Percentiles rank a stretch among this genome's conserved stretches.
phyloP scores from a whole-genome alignment of 2,888 invertebrate genomes.

The Biston betularia region DNA sequence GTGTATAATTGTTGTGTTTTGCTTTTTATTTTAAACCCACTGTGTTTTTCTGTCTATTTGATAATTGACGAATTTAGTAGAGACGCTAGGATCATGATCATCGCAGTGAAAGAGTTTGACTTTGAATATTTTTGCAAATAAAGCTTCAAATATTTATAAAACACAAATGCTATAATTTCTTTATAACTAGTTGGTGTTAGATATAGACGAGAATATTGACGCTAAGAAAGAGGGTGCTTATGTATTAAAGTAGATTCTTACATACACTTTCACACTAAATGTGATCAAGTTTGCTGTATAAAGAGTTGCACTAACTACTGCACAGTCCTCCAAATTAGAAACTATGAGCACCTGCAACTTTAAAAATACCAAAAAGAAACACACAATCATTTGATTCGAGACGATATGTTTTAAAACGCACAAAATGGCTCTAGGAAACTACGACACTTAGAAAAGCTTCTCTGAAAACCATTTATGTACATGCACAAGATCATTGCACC shows the following conservation, averaged over 20 bases:
- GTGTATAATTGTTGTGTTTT: constrained; percentile 67
- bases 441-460: constrained; percentile 68
- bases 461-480: constrained; percentile 53
- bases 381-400: constrained; percentile 27
- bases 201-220: constrained; percentile 56
- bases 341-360: constrained; percentile 34
- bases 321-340: constrained; percentile 5
- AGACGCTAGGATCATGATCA: constrained; percentile 76
- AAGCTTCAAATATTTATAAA: constrained; percentile 61
- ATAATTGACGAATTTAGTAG: constrained; percentile 66
- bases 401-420: constrained; percentile 58
- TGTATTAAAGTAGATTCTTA: constrained; percentile 47
- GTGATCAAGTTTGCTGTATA: constrained; percentile 32
- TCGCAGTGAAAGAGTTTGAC: constrained; percentile 83
- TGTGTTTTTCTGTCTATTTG: constrained; percentile 71
- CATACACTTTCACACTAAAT: constrained; percentile 23
- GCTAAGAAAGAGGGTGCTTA: constrained; percentile 58
- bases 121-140: constrained; percentile 77
- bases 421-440: constrained; percentile 77
- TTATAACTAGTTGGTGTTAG: constrained; percentile 62
- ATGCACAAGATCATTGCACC: constrained; percentile 74
- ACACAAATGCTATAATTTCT: constrained; percentile 63
- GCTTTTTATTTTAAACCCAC: constrained; percentile 70
- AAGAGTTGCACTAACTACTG: constrained; percentile 28
- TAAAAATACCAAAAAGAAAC: constrained; percentile 13